These are phyloP conservation scores for Tonatia bakeri DNA, from an alignment of 2,113 vertebrate species.

Conservation along the genomic window DNA sequence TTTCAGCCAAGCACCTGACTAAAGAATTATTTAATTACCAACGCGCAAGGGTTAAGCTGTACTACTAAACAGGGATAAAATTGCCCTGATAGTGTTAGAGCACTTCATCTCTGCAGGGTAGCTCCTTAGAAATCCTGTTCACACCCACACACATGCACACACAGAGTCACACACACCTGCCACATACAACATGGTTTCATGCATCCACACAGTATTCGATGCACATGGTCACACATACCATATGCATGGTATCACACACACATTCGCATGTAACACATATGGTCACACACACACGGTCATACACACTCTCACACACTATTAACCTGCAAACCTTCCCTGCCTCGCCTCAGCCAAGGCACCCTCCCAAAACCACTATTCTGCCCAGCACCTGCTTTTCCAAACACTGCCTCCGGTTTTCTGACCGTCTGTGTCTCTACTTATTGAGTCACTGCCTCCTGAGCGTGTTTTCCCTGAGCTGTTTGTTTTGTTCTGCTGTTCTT, in stretches of 20 bases:
- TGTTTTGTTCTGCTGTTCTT: not conserved
- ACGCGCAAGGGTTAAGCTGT: not conserved
- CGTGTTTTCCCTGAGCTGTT: not conserved
- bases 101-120: not conserved
- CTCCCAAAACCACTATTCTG: not conserved
- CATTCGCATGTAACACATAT: not conserved
- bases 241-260: not conserved
- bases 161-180: not conserved
- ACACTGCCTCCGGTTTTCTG: not conserved
- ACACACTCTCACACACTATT: not conserved
- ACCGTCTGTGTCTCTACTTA: not conserved
- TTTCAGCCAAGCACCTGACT: not conserved
- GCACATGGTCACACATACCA: no score
- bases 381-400: not conserved
- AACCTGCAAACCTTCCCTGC: not conserved
- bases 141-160: not conserved
- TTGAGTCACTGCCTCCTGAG: not conserved
- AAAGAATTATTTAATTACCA: not conserved
- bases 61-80: not conserved
- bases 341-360: not conserved
- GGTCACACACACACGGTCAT: not conserved
- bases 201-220: no score
- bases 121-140: not conserved
- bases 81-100: not conserved
- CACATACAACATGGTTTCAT: not conserved